Base-by-base conservation (phyloP, 2,888 invertebrate genomes). In the Cataglyphis altisquamis region DNA sequence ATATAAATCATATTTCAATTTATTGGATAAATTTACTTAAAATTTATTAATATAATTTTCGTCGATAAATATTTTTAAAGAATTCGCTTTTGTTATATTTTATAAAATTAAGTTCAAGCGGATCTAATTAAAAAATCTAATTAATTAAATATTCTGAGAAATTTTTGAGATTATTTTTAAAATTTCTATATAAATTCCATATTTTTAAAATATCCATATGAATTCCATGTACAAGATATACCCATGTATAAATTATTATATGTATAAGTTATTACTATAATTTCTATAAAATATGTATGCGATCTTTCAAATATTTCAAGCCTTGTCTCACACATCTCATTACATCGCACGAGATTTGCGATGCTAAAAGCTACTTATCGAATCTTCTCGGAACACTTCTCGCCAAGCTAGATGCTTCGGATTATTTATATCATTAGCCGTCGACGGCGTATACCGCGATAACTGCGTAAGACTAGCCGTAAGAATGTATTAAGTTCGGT, bases 401-500 rank as follows among this genome's bases (percentile, higher is more conserved):
- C 36, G 15, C 21, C 12, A 39, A 15, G 18, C 21, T 36, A 52
- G 39, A 39, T 52, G 64, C 1, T 45, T 57, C 57, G 21, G 41
- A 78, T 45, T 45, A 68, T 78, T 45, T 78, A 60, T 32, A 10
- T 60, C 41, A 12, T 66, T 52, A 12, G 6, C 4, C 25, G 41
- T 60, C 70, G 25, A 45, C 41, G 25, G 21, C 32, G 15, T 9
- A 29, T 25, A 18, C 8, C 32, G 41, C 12, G 70, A 78, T 78
- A 78, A 70, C 21, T 32, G 21, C 18, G 70, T 78, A 78, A 78
- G 68, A 60, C 39, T 78, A 78, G n/a, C 68, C 57, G 18, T 70
- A 78, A 78, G 78, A 78, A 68, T 68, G 57, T 21, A 39, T 32
- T 12, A 32, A 32, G 60, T 45, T 78, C 39, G n/a, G 52, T n/a